These are phyloP conservation scores for Holotrichia oblita DNA, from an alignment of 1,140 invertebrate species.

Conservation along the genomic window DNA sequence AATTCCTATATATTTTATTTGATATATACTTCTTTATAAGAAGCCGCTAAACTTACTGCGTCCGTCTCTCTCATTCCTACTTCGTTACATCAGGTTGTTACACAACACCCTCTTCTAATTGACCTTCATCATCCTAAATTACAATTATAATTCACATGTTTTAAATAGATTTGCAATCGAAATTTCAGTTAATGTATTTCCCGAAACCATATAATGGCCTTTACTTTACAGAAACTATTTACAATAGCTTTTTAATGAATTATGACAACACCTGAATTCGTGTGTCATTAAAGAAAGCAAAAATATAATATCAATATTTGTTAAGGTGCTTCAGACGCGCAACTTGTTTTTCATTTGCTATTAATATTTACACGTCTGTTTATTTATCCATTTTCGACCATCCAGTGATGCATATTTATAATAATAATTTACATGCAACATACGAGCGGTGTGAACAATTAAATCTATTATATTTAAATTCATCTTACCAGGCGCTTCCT, in stretches of 20 bases:
- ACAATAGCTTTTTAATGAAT: neutral
- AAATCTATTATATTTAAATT: constrained; percentile 34
- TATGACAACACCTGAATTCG: neutral
- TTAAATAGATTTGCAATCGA: neutral
- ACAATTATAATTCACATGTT: neutral
- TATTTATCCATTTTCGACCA: neutral
- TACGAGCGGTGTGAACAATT: neutral
- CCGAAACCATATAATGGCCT: neutral
- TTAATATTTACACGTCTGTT: constrained; percentile 27
- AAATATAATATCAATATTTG: constrained; percentile 1
- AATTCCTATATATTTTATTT: no score
- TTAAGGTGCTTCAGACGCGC: neutral
- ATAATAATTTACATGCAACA: constrained; percentile 17
- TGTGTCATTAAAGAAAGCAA: neutral
- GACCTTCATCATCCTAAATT: neutral
- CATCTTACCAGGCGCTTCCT: constrained; percentile 8
- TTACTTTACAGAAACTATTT: neutral
- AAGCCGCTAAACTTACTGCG: no score
- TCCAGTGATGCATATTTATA: constrained; percentile 26
- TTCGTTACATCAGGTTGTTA: no score
- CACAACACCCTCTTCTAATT: neutral
- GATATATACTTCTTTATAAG: no score
- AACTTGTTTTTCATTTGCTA: neutral
- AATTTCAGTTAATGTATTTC: neutral
- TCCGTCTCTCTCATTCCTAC: no score